phyloP scores from a whole-genome alignment of 1,140 invertebrate species.

The Mercenaria mercenaria region DNA sequence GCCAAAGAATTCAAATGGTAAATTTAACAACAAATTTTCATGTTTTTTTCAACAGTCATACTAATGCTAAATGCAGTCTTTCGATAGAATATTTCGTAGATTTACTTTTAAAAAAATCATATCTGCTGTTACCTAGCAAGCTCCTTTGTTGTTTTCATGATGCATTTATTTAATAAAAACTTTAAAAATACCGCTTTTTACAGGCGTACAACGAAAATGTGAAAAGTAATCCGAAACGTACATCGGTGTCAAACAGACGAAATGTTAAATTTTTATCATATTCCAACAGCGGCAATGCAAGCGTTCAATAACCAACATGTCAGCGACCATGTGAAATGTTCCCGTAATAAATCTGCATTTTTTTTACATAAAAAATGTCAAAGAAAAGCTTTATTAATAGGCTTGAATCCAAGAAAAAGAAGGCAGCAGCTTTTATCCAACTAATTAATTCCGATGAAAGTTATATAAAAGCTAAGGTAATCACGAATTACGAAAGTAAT shows the following conservation, averaged over 20 bases:
- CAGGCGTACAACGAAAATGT: not conserved
- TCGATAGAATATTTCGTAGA: too few species aligned
- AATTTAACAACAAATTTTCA: too few species aligned
- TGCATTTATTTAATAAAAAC: not conserved
- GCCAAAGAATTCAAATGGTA: too few species aligned
- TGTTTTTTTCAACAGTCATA: too few species aligned
- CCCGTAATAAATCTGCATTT: not conserved
- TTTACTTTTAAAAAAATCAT: too few species aligned
- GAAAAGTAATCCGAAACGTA: not conserved
- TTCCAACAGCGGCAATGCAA: not conserved
- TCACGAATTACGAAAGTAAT: too few species aligned
- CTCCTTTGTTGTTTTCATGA: conserved; percentile 80
- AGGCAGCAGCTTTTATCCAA: conserved; percentile 78
- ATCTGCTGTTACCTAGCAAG: conserved; percentile 81
- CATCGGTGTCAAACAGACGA: too few species aligned
- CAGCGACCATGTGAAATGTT: not conserved
- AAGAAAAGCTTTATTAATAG: conserved; percentile 67
- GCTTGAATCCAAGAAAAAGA: conserved; percentile 78
- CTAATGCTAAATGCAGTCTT: too few species aligned
- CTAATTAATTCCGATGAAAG: conserved; percentile 64
- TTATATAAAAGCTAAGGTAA: not conserved
- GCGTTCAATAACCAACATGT: not conserved
- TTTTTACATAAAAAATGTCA: conserved; percentile 17
- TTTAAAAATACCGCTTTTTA: conserved; percentile 33
- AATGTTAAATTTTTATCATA: too few species aligned